A percentile compares a stretch with the other conserved stretches of the same genome.
phyloP scores from a whole-genome alignment of 2,888 invertebrate species.

The Drosophila mettleri region DNA sequence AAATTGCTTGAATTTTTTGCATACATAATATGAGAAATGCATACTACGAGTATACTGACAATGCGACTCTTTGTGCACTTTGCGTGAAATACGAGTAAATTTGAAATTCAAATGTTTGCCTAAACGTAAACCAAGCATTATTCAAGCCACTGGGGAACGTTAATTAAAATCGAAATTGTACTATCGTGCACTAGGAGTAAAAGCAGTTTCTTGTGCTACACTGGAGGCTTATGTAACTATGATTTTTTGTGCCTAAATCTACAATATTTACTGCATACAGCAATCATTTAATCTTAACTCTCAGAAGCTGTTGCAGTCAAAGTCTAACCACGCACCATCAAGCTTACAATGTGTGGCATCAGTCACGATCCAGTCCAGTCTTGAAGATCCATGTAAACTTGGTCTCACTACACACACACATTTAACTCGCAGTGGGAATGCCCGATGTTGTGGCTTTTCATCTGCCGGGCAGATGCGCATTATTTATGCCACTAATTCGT shows the following conservation, averaged over 20 bases:
- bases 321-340: constrained; percentile 37
- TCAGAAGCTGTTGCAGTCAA: not conserved
- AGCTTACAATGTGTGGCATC: constrained; percentile 20
- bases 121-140: constrained; percentile 12
- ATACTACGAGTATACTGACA: constrained; percentile 26
- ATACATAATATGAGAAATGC: constrained; percentile 35
- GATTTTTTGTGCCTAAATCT: constrained; percentile 24
- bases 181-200: constrained; percentile 49
- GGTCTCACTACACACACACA: constrained; percentile 14
- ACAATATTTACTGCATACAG: constrained; percentile 24
- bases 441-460: constrained; percentile 24
- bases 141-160: constrained; percentile 32
- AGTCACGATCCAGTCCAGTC: constrained; percentile 38
- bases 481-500: constrained; percentile 23
- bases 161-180: constrained; percentile 48
- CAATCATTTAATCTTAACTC: constrained; percentile 16
- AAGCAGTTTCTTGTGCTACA: constrained; percentile 9
- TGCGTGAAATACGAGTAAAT: constrained; percentile 33
- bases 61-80: constrained; percentile 20
- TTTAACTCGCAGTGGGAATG: constrained; percentile 25
- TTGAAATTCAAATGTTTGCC: constrained; percentile 42
- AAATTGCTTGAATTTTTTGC: constrained; percentile 6
- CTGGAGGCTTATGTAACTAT: constrained; percentile 27
- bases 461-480: constrained; percentile 40
- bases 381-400: too few relatives aligned